Percentiles rank a stretch among this genome's conserved stretches.
Evolutionary conservation across 2,888 invertebrate species (phyloP).

Genomic region (Himalopsyche tibetana): DNA sequence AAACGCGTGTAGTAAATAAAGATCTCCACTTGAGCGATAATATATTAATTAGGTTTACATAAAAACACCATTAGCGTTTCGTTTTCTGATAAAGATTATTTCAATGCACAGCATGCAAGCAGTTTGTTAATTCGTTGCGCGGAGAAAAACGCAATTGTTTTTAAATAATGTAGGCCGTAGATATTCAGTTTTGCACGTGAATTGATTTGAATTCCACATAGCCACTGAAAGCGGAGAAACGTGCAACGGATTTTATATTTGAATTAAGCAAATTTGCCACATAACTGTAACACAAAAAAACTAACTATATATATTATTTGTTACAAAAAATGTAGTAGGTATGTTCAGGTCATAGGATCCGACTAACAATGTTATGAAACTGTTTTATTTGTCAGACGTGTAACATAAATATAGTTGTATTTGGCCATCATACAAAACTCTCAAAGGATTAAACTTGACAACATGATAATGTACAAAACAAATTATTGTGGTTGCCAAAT

Average conservation of each 20-base stretch:
- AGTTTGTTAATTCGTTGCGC: not conserved
- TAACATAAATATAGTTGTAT: too few species aligned
- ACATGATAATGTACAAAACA: too few species aligned
- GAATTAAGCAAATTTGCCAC: too few species aligned
- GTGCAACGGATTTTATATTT: not conserved
- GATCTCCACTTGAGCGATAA: not conserved
- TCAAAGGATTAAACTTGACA: too few species aligned
- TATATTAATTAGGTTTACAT: conserved; percentile 8
- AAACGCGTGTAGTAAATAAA: not conserved
- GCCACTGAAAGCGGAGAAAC: not conserved
- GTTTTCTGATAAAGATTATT: not conserved
- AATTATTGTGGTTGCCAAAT: too few species aligned
- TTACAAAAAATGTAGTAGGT: too few species aligned
- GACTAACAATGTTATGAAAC: too few species aligned
- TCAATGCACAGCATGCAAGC: not conserved
- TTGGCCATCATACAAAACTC: too few species aligned
- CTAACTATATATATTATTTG: too few species aligned
- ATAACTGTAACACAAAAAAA: too few species aligned
- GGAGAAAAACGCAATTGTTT: conserved; percentile 24
- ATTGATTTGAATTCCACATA: not conserved
- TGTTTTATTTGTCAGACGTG: too few species aligned
- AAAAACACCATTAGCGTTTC: not conserved
- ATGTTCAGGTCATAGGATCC: too few species aligned
- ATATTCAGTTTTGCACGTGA: not conserved
- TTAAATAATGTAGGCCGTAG: conserved; percentile 20